A percentile compares a stretch with the other conserved stretches of the same genome.
These are phyloP conservation scores for Oncopodura yosiiana DNA, from an alignment of 1,140 invertebrate genomes.

Conservation along the genomic window DNA sequence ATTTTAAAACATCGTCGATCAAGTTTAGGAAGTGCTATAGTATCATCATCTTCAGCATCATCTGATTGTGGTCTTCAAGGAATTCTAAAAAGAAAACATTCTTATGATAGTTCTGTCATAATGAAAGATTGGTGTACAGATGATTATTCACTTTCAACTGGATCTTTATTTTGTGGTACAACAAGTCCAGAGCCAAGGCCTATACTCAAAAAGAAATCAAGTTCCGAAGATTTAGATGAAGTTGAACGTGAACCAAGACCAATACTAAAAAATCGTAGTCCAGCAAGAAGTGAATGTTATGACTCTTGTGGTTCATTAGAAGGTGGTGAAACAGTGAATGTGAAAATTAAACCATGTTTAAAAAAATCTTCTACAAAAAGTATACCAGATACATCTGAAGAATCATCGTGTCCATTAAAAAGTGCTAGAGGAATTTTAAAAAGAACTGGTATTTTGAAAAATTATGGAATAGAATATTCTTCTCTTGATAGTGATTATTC, in stretches of 20 bases:
- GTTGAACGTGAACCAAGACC: conserved; percentile 61
- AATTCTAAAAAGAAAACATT: conserved; percentile 31
- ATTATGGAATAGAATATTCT: conserved; percentile 3
- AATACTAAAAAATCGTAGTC: conserved; percentile 54
- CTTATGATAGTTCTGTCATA: conserved; percentile 25
- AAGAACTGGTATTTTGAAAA: conserved; percentile 17
- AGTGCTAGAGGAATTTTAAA: conserved; percentile 18
- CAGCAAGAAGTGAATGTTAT: conserved; percentile 14
- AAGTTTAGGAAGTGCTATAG: conserved; percentile 34
- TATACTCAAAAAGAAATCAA: conserved; percentile 74
- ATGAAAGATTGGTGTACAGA: conserved; percentile 10
- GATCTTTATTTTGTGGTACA: conserved; percentile 14
- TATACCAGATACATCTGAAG: conserved; percentile 9
- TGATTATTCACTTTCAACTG: conserved; percentile 26
- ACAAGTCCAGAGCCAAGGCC: conserved; percentile 51
- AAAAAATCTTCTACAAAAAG: conserved; percentile 29
- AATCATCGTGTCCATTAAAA: not conserved
- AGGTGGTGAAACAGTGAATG: no score
- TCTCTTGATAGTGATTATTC: conserved; percentile 5
- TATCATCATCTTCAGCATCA: conserved; percentile 4
- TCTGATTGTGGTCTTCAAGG: conserved; percentile 23
- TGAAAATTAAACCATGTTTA: conserved; percentile 27
- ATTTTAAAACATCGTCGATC: conserved; percentile 34
- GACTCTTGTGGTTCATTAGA: conserved; percentile 16
- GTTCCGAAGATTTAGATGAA: conserved; percentile 61